A percentile compares a stretch with the other conserved stretches of the same genome.
Conservation (phyloP, 2,888 invertebrate species). For the Dendrolimus houi region DNA sequence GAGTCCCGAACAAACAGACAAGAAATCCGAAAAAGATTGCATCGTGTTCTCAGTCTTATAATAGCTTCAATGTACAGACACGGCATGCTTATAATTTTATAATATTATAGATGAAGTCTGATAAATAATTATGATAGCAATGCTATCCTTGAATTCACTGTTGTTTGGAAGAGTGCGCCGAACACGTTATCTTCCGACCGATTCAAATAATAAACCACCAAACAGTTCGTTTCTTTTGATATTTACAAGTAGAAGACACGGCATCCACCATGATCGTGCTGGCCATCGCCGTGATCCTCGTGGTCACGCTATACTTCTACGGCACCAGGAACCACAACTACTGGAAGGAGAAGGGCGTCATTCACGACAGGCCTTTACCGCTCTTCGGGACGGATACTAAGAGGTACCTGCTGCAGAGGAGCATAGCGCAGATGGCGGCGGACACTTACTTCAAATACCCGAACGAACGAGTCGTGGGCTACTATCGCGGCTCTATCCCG, state of each 20-base stretch:
- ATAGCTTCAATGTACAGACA: no score
- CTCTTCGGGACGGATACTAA: slow-evolving; percentile 38
- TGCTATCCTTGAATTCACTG: no score
- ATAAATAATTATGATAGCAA: no score
- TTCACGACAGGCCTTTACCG: slow-evolving; percentile 36
- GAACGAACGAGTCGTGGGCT: slow-evolving; percentile 39
- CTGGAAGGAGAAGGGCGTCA: slow-evolving; percentile 35
- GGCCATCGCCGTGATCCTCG: slow-evolving; percentile 14
- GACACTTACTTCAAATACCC: slow-evolving; percentile 46
- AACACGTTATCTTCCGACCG: no score
- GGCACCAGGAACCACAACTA: slow-evolving; percentile 33
- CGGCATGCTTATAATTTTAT: no score
- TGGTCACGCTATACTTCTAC: slow-evolving; percentile 29
- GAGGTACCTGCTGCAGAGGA: slow-evolving; percentile 28
- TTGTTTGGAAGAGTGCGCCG: no score
- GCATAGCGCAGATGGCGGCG: slow-evolving; percentile 27
- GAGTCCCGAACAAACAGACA: no score
- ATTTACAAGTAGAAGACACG: not conserved
- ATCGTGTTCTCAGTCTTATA: no score
- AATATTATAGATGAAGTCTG: no score
- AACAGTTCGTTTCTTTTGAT: no score
- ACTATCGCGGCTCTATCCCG: slow-evolving; percentile 31
- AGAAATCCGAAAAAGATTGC: no score
- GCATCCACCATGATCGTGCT: slow-evolving; percentile 16
- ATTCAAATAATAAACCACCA: no score